These are phyloP conservation scores for Gallinago undulata DNA, from an alignment of 2,113 vertebrate species.

Conservation along the genomic window DNA sequence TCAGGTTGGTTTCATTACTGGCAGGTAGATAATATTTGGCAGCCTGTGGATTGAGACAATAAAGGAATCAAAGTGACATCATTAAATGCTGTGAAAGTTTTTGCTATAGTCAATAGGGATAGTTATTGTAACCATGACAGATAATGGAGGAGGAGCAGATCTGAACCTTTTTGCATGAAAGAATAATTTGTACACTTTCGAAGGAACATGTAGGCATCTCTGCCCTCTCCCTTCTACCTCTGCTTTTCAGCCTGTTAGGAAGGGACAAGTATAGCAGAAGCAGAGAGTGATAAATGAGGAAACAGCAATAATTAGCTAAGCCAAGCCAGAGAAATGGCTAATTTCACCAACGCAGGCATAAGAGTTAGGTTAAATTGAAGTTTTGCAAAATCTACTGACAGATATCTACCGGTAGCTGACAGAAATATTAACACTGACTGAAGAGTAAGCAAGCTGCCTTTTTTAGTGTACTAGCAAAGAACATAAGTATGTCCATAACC, in stretches of 20 bases:
- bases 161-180: background rate
- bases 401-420: background rate
- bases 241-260: background rate
- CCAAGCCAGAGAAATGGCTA: background rate
- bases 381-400: background rate
- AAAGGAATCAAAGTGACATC: constrained; percentile 4
- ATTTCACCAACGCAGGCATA: background rate
- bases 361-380: background rate
- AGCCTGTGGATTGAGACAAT: background rate
- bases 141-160: background rate
- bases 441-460: background rate
- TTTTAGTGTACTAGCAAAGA: background rate
- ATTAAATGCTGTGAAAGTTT: background rate
- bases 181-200: background rate
- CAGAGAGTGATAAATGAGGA: background rate
- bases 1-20: constrained; percentile 16
- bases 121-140: background rate
- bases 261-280: background rate
- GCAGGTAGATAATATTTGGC: constrained; percentile 15
- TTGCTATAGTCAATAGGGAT: background rate
- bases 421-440: background rate
- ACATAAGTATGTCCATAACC: background rate
- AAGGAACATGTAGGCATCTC: background rate
- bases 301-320: background rate
- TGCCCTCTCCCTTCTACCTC: background rate